These are phyloP conservation scores for Apocheima hispidaria DNA, from an alignment of 2,888 invertebrate genomes.

Conservation along the genomic window DNA sequence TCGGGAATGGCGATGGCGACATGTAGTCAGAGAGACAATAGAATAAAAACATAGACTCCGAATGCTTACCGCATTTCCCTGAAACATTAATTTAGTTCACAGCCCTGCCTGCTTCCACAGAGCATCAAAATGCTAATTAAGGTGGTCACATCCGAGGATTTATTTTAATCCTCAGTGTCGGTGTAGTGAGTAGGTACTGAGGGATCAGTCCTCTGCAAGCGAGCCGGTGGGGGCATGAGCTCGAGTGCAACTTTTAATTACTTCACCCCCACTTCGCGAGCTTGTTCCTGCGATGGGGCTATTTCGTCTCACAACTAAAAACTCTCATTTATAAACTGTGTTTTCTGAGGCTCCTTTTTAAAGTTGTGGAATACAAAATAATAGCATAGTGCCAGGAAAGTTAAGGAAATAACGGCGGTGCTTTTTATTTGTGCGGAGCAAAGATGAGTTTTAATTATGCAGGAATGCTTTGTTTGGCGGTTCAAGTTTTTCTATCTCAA, in stretches of 20 bases:
- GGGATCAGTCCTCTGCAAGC: conserved; percentile 43
- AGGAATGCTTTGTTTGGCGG: conserved; percentile 40
- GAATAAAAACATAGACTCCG: conserved; percentile 28
- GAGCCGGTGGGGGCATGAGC: conserved; percentile 33
- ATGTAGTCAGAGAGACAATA: conserved; percentile 28
- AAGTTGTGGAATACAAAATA: conserved; percentile 59
- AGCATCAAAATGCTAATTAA: conserved; percentile 46
- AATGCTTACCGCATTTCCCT: conserved; percentile 36
- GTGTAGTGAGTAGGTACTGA: conserved; percentile 46
- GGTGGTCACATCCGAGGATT: conserved; percentile 52
- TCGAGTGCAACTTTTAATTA: conserved; percentile 78
- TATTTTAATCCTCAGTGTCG: conserved; percentile 53
- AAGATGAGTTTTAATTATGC: conserved; percentile 45
- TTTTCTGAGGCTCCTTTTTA: conserved; percentile 61
- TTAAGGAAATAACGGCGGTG: conserved; percentile 42
- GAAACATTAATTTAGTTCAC: conserved; percentile 32
- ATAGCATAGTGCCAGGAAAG: conserved; percentile 44
- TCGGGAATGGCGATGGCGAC: conserved; percentile 16
- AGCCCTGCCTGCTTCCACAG: conserved; percentile 34
- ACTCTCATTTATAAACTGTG: conserved; percentile 74
- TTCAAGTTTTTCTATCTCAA: conserved; percentile 19
- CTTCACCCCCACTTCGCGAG: conserved; percentile 71
- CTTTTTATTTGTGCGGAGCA: conserved; percentile 41
- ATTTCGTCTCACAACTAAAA: conserved; percentile 74
- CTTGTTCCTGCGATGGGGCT: conserved; percentile 70